Conservation (phyloP, 2,888 invertebrate genomes). For the Sarcophaga rosellei region DNA sequence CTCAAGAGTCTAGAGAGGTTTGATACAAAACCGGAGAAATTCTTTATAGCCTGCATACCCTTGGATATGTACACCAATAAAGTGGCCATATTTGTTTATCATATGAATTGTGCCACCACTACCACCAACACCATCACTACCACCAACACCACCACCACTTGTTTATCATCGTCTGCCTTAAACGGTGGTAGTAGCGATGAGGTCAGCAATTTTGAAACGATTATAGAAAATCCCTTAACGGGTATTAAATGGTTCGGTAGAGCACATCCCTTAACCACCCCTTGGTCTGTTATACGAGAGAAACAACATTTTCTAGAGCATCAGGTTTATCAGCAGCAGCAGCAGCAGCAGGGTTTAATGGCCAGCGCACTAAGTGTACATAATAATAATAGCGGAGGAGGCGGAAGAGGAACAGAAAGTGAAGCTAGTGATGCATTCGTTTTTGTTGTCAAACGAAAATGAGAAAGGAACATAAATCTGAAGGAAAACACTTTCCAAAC, state of each 20-base stretch:
- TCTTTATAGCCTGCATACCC: slow-evolving; percentile 75
- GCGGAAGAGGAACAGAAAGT: slow-evolving; percentile 21
- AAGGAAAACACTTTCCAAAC: background rate
- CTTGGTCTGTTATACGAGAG: slow-evolving; percentile 75
- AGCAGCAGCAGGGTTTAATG: background rate
- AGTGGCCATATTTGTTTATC: slow-evolving; percentile 78
- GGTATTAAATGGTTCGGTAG: slow-evolving; percentile 77
- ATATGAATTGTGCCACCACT: slow-evolving; percentile 67
- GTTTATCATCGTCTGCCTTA: background rate
- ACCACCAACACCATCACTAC: background rate
- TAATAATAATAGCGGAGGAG: too few species aligned
- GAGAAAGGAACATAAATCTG: slow-evolving; percentile 49
- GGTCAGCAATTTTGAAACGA: slow-evolving; percentile 74
- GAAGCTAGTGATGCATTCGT: slow-evolving; percentile 72
- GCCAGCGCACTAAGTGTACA: background rate
- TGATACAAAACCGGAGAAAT: slow-evolving; percentile 69
- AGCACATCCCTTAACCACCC: slow-evolving; percentile 75
- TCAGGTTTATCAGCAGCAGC: slow-evolving; percentile 50
- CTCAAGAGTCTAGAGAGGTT: slow-evolving; percentile 13
- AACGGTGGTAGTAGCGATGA: slow-evolving; percentile 43
- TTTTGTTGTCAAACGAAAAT: slow-evolving; percentile 76
- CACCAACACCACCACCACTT: background rate
- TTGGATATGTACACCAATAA: slow-evolving; percentile 52
- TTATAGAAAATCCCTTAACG: slow-evolving; percentile 76
- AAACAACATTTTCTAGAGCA: slow-evolving; percentile 73